These are phyloP conservation scores for Sardinella longiceps DNA, from an alignment of 2,797 vertebrate genomes.

Conservation along the genomic window DNA sequence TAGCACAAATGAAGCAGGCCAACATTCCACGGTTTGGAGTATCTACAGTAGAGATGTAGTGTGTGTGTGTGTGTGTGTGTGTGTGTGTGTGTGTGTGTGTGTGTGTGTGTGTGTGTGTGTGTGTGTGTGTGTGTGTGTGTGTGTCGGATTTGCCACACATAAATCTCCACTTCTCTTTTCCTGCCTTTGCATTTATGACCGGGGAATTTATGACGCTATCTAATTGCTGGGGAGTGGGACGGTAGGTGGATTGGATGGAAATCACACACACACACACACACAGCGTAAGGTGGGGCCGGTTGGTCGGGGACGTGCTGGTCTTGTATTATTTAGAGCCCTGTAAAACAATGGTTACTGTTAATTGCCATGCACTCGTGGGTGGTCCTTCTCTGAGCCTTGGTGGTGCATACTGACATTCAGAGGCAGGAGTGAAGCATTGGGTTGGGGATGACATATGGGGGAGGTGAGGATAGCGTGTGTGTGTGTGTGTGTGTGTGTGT, in stretches of 20 bases:
- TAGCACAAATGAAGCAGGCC: not conserved
- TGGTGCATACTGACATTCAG: not conserved
- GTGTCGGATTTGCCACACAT: not conserved
- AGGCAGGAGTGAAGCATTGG: no score
- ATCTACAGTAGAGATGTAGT: not conserved
- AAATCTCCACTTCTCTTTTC: not conserved
- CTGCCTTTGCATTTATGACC: slow-evolving; percentile 5
- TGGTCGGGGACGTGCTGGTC: not conserved
- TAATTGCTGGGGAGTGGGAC: slow-evolving; percentile 34
- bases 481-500: not conserved
- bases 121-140: no score
- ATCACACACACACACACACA: slow-evolving; percentile 25
- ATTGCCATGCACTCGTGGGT: slow-evolving; percentile 43
- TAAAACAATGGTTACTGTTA: slow-evolving; percentile 47
- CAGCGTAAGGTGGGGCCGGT: not conserved
- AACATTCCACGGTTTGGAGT: slow-evolving; percentile 11
- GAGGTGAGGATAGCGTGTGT: not conserved
- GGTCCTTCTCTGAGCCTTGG: slow-evolving; percentile 28
- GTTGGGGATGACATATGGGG: no score
- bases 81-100: no score
- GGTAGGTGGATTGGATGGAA: slow-evolving; percentile 12
- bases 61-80: no score
- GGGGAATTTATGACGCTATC: not conserved
- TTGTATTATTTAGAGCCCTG: slow-evolving; percentile 16
- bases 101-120: no score